Evolutionary conservation across 2,888 invertebrate genomes (phyloP).

Genomic region (Hedychridium roseum): DNA sequence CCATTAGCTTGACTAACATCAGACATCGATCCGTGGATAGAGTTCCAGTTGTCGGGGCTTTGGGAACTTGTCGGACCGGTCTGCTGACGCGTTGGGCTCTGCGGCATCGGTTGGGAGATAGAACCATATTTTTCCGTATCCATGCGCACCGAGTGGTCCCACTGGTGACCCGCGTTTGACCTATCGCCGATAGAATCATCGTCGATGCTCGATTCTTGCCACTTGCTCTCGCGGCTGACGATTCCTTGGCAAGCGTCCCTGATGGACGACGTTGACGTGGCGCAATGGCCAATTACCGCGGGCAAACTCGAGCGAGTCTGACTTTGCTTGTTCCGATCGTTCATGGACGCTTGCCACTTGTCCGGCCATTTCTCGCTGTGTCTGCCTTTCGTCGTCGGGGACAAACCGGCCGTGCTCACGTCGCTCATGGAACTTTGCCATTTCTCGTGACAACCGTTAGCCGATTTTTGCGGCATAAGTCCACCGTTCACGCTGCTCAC

Average conservation of each 20-base stretch:
- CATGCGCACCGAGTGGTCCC: constrained; percentile 39
- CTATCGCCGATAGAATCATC: constrained; percentile 35
- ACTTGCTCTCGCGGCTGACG: constrained; percentile 41
- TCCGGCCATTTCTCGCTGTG: constrained; percentile 44
- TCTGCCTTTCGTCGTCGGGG: constrained; percentile 31
- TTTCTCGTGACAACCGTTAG: constrained; percentile 49
- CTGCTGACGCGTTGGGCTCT: constrained; percentile 39
- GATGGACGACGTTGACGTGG: constrained; percentile 29
- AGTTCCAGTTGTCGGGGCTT: constrained; percentile 45
- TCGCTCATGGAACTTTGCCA: constrained; percentile 76
- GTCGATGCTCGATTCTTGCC: constrained; percentile 54
- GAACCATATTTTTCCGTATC: constrained; percentile 37
- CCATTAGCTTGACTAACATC: constrained; percentile 52
- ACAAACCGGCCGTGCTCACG: constrained; percentile 57
- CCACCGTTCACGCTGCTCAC: constrained; percentile 54
- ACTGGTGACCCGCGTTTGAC: constrained; percentile 26
- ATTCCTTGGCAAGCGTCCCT: constrained; percentile 37
- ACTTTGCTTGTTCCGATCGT: constrained; percentile 50
- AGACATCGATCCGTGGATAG: constrained; percentile 54
- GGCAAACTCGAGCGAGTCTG: constrained; percentile 38
- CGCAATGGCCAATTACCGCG: constrained; percentile 44
- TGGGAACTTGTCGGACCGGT: constrained; percentile 28
- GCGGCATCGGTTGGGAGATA: constrained; percentile 36
- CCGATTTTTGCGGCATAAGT: constrained; percentile 35
- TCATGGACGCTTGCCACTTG: constrained; percentile 57